These are phyloP conservation scores for Pygoscelis adeliae DNA, from an alignment of 2,113 vertebrate species.

Conservation along the genomic window DNA sequence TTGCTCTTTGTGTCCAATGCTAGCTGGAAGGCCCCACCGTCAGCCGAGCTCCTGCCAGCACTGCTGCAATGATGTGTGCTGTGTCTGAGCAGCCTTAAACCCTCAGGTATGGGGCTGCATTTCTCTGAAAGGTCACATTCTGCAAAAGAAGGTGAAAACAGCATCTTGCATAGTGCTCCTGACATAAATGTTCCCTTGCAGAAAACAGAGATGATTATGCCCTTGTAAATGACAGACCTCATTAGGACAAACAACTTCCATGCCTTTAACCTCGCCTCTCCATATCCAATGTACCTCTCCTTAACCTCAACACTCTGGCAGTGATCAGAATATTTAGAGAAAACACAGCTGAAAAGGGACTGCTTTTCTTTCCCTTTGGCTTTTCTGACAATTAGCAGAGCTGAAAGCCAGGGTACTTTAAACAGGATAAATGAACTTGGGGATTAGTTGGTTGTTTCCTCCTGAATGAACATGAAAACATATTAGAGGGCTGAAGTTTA, in stretches of 20 bases:
- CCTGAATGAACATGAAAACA: neutral
- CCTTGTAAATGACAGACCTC: conserved; percentile 32
- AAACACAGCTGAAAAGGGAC: neutral
- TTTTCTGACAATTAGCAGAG: neutral
- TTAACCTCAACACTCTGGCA: neutral
- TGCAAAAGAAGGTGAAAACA: neutral
- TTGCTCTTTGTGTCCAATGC: neutral
- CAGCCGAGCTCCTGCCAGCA: neutral
- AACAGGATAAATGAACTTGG: neutral
- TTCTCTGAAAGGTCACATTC: neutral
- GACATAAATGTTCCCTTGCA: neutral
- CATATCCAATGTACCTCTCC: neutral
- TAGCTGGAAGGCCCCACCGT: neutral
- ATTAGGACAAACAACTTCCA: neutral
- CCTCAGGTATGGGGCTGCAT: fast-evolving
- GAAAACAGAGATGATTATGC: neutral
- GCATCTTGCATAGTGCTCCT: neutral
- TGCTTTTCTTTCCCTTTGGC: neutral
- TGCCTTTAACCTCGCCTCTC: neutral
- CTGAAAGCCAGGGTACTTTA: neutral
- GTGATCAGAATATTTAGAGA: neutral
- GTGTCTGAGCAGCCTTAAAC: neutral
- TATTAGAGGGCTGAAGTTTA: neutral
- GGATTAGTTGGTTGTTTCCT: neutral
- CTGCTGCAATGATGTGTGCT: fast-evolving